phyloP scores from a whole-genome alignment of 2,797 vertebrate genomes.

The Dicrostonyx torquatus region DNA sequence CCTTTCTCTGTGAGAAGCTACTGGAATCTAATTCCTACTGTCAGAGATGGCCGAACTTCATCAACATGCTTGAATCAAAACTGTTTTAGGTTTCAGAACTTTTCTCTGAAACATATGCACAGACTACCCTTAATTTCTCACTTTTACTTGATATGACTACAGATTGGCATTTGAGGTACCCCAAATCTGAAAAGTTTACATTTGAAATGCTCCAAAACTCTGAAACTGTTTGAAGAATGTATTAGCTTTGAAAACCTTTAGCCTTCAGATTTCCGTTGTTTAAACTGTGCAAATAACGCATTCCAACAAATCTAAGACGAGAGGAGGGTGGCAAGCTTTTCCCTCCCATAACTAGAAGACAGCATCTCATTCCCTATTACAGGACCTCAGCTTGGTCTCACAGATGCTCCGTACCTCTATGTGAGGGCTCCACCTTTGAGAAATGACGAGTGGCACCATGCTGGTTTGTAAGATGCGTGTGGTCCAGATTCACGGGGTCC shows the following conservation, averaged over 20 bases:
- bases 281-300: not conserved
- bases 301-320: not conserved
- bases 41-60: not conserved
- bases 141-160: not conserved
- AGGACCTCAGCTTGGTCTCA: not conserved
- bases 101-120: not conserved
- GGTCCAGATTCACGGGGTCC: conserved; percentile 74
- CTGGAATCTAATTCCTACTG: conserved; percentile 3
- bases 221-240: not conserved
- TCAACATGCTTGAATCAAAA: not conserved
- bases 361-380: not conserved
- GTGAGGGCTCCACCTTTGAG: conserved; percentile 84
- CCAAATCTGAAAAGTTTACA: not conserved
- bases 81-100: not conserved
- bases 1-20: not conserved
- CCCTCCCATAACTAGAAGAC: not conserved
- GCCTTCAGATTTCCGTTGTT: not conserved
- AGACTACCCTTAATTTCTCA: not conserved
- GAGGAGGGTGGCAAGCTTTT: not conserved
- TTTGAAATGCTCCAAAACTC: not conserved
- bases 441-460: conserved; percentile 80
- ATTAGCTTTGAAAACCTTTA: not conserved
- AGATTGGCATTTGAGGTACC: not conserved
- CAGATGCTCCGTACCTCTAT: conserved; percentile 84
- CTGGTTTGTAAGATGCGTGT: conserved; percentile 77